Base-by-base conservation (phyloP, 2,113 vertebrate species). In the Suncus etruscus region DNA sequence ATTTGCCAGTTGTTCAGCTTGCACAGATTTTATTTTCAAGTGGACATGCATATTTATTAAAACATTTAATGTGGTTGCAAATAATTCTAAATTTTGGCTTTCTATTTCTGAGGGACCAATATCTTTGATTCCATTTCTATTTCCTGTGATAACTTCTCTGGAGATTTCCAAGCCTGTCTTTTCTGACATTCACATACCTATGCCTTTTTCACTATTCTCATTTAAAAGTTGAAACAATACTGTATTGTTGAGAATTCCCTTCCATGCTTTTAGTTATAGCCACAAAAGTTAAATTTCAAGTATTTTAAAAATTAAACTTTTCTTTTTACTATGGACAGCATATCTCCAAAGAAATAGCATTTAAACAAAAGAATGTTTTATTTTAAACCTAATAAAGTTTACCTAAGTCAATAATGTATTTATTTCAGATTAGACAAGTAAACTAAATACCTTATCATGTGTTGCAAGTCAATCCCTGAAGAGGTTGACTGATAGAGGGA, bases 321-420 rank as follows among this genome's bases (percentile, higher is more conserved):
- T 22, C 32, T 15, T 11, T 68, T 76, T 82, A 16, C 11, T 61
- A 0, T 48, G 39, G 69, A 88, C 58, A 51, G 63, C 5, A 39
- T 10, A 22, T 47, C 45, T 81, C 61, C 9, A 83, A 86, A 18
- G 83, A 78, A 11, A 24, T 16, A 92, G 14, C 3, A 16, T 47
- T 22, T n/a, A 77, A 29, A n/a, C 11, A 7, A 27, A 39, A 20
- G 6, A 27, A 8, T 61, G 16, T 22, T 20, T 32, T 9, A 72
- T 51, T 92, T 88, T 88, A 65, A 39, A 39, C 16, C 8, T 61
- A 78, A 65, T 83, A 72, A 51, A 22, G 9, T 70, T 84, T 51
- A 89, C 39, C 18, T 66, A 25, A 65, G 22, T 12, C 31, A 65
- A 78, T 63, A 83, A 76, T 87, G 25, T 16, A 31, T 63, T 83